Conservation (phyloP, 1,140 invertebrate species). For the Drosophila saltans region DNA sequence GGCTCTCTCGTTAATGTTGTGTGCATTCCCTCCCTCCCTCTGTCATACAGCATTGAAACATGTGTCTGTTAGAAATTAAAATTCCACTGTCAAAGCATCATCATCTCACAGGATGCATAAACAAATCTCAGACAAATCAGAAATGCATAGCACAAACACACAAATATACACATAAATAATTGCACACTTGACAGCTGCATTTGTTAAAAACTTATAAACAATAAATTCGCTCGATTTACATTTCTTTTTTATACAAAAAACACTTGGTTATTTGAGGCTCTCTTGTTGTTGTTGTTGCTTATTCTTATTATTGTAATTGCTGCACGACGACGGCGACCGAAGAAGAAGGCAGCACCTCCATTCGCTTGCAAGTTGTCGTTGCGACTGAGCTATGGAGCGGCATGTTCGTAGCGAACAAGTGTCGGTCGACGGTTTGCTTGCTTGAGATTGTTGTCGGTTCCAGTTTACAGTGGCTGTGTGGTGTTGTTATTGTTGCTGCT, state of each 20-base stretch:
- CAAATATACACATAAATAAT: constrained; percentile 9
- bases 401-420: constrained; percentile 74
- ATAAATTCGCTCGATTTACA: constrained; percentile 39
- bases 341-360: constrained; percentile 73
- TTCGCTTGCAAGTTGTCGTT: constrained; percentile 77
- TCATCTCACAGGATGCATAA: constrained; percentile 52
- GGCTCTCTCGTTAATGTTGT: neutral
- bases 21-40: neutral
- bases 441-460: constrained; percentile 36
- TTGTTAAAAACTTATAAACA: constrained; percentile 60
- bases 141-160: constrained; percentile 34
- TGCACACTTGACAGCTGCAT: constrained; percentile 66
- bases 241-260: constrained; percentile 65
- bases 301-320: constrained; percentile 30
- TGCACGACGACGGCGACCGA: constrained; percentile 66
- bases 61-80: constrained; percentile 32
- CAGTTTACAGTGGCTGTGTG: constrained; percentile 34
- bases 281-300: constrained; percentile 38
- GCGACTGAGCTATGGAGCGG: constrained; percentile 62
- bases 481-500: neutral
- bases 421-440: constrained; percentile 54
- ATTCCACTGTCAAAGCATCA: constrained; percentile 30
- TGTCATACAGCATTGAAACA: constrained; percentile 7
- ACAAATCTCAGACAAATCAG: constrained; percentile 28
- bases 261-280: constrained; percentile 40